Conservation (phyloP, 2,797 vertebrate species). For the Chrosomus eos region DNA sequence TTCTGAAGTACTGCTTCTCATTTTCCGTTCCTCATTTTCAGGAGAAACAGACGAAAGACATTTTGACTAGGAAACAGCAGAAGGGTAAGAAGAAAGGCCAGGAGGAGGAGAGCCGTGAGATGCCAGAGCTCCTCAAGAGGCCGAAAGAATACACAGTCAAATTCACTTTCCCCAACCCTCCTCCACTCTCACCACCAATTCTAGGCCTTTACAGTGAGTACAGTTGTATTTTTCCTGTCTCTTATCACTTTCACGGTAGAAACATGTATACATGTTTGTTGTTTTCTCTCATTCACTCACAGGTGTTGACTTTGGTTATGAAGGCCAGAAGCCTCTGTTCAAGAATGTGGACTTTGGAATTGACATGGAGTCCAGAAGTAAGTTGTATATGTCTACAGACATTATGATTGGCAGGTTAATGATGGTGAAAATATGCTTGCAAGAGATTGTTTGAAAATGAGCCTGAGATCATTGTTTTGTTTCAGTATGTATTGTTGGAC, state of each 20-base stretch:
- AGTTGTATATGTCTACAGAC: conserved; percentile 62
- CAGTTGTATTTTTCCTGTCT: not conserved
- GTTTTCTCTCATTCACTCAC: not conserved
- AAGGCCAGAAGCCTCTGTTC: conserved; percentile 84
- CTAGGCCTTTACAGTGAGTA: conserved; percentile 88
- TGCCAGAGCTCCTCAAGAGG: conserved; percentile 85
- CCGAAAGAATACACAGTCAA: conserved; percentile 92
- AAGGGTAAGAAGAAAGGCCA: conserved; percentile 86
- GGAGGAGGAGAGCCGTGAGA: conserved; percentile 85
- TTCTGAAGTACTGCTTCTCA: not conserved
- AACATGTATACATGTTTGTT: not conserved
- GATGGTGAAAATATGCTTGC: not conserved
- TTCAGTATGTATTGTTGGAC: conserved; percentile 92
- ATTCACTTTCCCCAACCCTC: conserved; percentile 93
- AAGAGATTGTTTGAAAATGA: not conserved
- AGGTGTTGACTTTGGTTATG: conserved; percentile 88
- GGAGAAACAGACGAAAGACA: conserved; percentile 93
- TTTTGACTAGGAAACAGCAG: conserved; percentile 88
- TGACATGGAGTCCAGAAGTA: conserved; percentile 92
- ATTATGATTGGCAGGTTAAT: not conserved
- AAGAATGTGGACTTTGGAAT: conserved; percentile 93
- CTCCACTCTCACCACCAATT: conserved; percentile 89
- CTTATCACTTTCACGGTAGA: not conserved
- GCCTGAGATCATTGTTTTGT: not conserved
- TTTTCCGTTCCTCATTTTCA: conserved; percentile 57